Conservation (phyloP, 92 coral and sea anemone genomes). For the Actinernus sp. region DNA sequence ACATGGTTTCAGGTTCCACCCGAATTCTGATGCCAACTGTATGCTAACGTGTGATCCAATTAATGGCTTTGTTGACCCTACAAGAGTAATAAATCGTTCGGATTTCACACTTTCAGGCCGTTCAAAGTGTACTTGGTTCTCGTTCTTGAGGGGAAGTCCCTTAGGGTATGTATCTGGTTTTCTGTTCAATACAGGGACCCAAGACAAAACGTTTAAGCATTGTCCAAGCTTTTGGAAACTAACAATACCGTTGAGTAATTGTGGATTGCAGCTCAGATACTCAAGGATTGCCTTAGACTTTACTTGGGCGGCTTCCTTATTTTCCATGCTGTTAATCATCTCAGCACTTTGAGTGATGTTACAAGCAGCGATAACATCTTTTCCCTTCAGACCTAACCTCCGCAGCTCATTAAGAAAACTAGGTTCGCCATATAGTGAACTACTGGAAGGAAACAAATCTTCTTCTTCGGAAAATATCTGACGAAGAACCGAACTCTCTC, state of each 20-base stretch:
- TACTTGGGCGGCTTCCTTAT: not conserved
- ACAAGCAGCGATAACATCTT: slow-evolving; percentile 15
- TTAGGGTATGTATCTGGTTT: no score
- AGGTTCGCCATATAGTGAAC: slow-evolving; percentile 5
- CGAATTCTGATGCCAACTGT: slow-evolving; percentile 22
- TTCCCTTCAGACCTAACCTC: slow-evolving; percentile 56
- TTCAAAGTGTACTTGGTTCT: slow-evolving; percentile 6
- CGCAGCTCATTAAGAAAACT: slow-evolving; percentile 31
- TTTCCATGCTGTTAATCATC: not conserved
- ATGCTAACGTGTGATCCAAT: not conserved
- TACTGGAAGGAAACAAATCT: slow-evolving; percentile 55
- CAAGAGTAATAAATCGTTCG: slow-evolving; percentile 8
- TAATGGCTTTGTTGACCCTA: slow-evolving; percentile 45
- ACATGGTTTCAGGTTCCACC: slow-evolving; percentile 45
- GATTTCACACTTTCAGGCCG: slow-evolving; percentile 54
- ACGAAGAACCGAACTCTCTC: slow-evolving; percentile 15
- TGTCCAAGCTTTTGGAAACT: no score
- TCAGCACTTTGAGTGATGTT: slow-evolving; percentile 38
- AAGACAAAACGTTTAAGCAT: no score
- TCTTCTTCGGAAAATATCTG: slow-evolving; percentile 38
- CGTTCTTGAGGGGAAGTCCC: no score
- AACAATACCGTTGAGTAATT: no score
- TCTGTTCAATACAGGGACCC: slow-evolving; percentile 39
- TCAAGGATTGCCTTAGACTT: slow-evolving; percentile 39
- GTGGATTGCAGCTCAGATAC: no score